Evolutionary conservation across 2,797 vertebrate species (phyloP), one percentile per base, ranked within the genome.

Genomic region (Hozukius guyotensis): DNA sequence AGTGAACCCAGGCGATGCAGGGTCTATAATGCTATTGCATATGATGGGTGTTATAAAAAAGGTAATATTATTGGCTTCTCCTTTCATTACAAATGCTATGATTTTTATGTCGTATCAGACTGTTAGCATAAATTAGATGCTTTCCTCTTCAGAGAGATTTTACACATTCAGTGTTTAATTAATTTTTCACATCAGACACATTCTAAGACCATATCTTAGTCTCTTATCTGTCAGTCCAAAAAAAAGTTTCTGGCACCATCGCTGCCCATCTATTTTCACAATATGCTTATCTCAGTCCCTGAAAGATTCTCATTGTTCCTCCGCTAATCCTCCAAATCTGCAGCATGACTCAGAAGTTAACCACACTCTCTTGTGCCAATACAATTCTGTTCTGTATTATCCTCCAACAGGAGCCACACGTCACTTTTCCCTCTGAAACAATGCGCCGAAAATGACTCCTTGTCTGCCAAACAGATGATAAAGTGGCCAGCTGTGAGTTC

Each of bases 301-400:
- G 90, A 95, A 95, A 94, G 90, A 92, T 83, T 92, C 72, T 88
- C 85, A 95, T 96, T 95, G 94, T 96, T 95, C 88, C 67, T 70
- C 66, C 3, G 14, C 87, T 94, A 95, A 95, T 95, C 94, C 91
- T 81, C 74, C 83, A 91, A 95, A 95, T 95, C 93, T 93, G 90
- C 93, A 91, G 90, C 89, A 89, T 93, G 94, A 95, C 91, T 95
- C 78, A 92, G 93, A 95, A 94, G 90, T 94, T 91, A 93, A 91
- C 92, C 87, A 74, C 87, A 84, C 81, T 78, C 85, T 80, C 78
- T 75, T 64, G 77, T 91, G 94, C 92, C 94, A 94, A 88, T 62
- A 70, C 78, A 83, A 89, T 92, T 88, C 90, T 60, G 72, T 74
- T 90, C 79, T 75, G 86, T 72, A 92, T 93, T 90, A 91, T 91